Base-by-base conservation (phyloP, 1,140 invertebrate genomes). In the Drosophila suzukii region DNA sequence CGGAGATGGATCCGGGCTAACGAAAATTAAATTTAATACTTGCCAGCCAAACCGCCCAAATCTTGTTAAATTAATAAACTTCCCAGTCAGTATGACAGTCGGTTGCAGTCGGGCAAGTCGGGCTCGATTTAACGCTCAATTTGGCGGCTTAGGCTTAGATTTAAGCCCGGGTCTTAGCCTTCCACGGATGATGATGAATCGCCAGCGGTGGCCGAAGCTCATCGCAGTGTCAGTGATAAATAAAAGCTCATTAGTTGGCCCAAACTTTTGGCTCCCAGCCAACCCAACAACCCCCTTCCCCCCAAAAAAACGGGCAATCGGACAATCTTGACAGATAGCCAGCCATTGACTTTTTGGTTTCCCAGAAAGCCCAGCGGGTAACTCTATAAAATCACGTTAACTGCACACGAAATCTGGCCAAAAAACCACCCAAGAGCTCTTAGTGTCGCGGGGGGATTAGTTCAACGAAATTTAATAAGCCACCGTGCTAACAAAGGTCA, bases 41-140 rank as follows among this genome's bases (percentile, higher is more conserved):
- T 49, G 59, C 39, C 41, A 41, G 44, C 10, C 30, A 36, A 27
- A 55, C 67, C 44, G 65, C 27, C 62, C 43, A 66, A 83, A 85
- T 67, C 76, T 71, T 63, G 80, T 84, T 89, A 88, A 89, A 89
- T 89, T 89, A 89, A 89, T 84, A 89, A 89, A 89, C 77, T 72
- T 63, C 59, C 65, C 59, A 76, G 83, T 71, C 80, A 73, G 56
- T 67, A 59, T 75, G 75, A 68, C 74, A 81, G 77, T 61, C 62
- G 13, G 38, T 46, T 56, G 72, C 73, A 46, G 68, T 34, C 15
- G 20, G 58, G 51, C 27, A 47, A 85, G 81, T 84, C 81, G 61
- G 67, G 78, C 82, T 61, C 62, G 61, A 85, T 89, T 88, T 83
- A 71, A 76, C 71, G 79, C 66, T 72, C 58, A 77, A 84, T 80